Evolutionary conservation across 2,888 invertebrate species (phyloP).

Genomic region (Hydrotaea cyrtoneurina): DNA sequence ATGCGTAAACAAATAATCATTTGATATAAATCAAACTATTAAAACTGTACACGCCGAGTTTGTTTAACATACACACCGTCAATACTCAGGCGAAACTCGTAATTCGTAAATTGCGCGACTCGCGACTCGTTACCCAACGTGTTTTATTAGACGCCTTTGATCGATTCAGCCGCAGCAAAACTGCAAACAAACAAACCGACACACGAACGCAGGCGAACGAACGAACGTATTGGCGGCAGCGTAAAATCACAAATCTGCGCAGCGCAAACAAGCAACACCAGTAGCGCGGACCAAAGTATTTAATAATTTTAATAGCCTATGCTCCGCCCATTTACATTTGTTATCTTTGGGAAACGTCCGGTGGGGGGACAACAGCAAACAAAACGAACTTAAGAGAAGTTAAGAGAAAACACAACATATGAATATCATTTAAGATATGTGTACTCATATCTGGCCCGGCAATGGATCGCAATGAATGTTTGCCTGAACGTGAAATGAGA

Average conservation of each 20-base stretch:
- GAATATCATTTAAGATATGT: slow-evolving; percentile 17
- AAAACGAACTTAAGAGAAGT: slow-evolving; percentile 30
- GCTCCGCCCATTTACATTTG: slow-evolving; percentile 64
- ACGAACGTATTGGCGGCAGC: background rate
- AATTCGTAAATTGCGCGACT: slow-evolving; percentile 1
- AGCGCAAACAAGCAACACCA: slow-evolving; percentile 48
- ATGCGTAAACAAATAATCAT: slow-evolving; percentile 21
- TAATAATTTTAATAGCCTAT: slow-evolving; percentile 58
- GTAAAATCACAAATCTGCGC: background rate
- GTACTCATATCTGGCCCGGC: too few species aligned
- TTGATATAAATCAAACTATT: slow-evolving; percentile 65
- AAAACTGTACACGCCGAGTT: slow-evolving; percentile 59
- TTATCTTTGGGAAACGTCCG: slow-evolving; percentile 42
- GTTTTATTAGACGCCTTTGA: slow-evolving; percentile 64
- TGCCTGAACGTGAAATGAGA: background rate
- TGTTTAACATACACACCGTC: slow-evolving; percentile 42
- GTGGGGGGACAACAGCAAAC: slow-evolving; percentile 17
- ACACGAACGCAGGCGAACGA: too few species aligned
- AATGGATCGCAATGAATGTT: background rate
- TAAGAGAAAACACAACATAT: background rate
- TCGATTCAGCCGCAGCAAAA: slow-evolving; percentile 29
- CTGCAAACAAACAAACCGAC: slow-evolving; percentile 43
- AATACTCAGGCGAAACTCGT: slow-evolving; percentile 25
- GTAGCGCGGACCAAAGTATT: slow-evolving; percentile 61
- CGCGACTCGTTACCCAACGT: too few species aligned